These are phyloP conservation scores for Palloptera scutellata DNA, from an alignment of 2,888 invertebrate genomes.

Conservation along the genomic window DNA sequence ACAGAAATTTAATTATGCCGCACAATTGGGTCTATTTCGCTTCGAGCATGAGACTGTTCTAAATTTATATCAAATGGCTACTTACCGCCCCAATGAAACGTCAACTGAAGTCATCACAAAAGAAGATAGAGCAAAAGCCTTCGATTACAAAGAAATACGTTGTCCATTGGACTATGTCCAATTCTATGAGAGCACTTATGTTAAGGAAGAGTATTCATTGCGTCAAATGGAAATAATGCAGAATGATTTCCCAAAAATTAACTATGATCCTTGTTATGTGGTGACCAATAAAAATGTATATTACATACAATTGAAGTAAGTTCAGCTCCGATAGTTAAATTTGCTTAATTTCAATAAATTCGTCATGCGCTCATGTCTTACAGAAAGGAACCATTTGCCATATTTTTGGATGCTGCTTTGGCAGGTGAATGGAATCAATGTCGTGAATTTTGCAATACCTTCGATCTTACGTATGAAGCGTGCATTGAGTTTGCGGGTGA, in stretches of 20 bases:
- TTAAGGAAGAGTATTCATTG: conserved; percentile 53
- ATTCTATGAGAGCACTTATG: conserved; percentile 55
- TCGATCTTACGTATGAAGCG: conserved; percentile 60
- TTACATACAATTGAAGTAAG: conserved; percentile 60
- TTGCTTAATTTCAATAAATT: background rate
- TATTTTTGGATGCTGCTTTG: conserved; percentile 61
- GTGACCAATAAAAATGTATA: conserved; percentile 63
- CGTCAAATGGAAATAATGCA: conserved; percentile 62
- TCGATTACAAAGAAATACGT: conserved; percentile 56
- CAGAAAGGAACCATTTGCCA: conserved; percentile 59
- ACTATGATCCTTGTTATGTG: conserved; percentile 63
- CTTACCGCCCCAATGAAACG: conserved; percentile 45
- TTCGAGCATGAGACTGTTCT: conserved; percentile 62
- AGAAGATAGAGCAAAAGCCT: conserved; percentile 57
- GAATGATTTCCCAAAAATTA: conserved; percentile 62
- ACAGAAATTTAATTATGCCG: conserved; percentile 57
- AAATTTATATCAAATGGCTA: conserved; percentile 61
- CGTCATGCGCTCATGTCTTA: conserved; percentile 15
- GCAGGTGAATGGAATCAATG: conserved; percentile 59
- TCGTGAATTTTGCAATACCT: conserved; percentile 64
- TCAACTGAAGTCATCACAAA: conserved; percentile 48
- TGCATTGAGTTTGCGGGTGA: conserved; percentile 83
- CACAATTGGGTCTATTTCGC: conserved; percentile 58
- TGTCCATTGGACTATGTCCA: conserved; percentile 60
- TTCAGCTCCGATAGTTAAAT: conserved; percentile 5